Conservation (phyloP, 2,888 invertebrate genomes). For the Meiosimyza decipiens region DNA sequence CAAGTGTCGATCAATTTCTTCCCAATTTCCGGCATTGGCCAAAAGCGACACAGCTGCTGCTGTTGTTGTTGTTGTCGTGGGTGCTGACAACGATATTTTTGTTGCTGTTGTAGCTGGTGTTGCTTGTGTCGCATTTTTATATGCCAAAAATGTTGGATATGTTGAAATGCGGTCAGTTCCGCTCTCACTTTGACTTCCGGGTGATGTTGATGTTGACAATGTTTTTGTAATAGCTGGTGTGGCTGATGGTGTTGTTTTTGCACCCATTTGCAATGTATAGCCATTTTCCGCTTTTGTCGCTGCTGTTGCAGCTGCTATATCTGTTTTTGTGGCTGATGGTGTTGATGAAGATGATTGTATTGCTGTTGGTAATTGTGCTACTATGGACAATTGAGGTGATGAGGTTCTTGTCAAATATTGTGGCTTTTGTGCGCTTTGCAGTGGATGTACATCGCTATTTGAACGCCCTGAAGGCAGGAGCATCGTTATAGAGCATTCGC, state of each 20-base stretch:
- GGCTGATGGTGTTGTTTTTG: constrained; percentile 16
- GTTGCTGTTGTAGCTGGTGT: constrained; percentile 32
- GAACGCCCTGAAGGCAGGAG: constrained; percentile 67
- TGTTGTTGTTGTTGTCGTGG: constrained; percentile 44
- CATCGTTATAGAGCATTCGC: constrained; percentile 65
- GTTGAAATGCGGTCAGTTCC: constrained; percentile 44
- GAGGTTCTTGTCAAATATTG: constrained; percentile 56
- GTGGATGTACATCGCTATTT: constrained; percentile 62
- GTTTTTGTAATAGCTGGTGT: constrained; percentile 26
- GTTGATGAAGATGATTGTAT: constrained; percentile 28
- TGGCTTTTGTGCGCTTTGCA: constrained; percentile 52
- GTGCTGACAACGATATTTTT: constrained; percentile 36
- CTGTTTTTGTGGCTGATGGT: constrained; percentile 30
- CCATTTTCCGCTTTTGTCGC: constrained; percentile 27
- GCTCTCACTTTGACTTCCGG: constrained; percentile 55
- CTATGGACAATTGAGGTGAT: constrained; percentile 53
- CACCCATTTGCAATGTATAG: constrained; percentile 43
- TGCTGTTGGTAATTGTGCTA: neutral
- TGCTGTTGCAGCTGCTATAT: constrained; percentile 19
- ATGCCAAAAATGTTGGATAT: constrained; percentile 24
- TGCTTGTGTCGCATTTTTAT: constrained; percentile 7
- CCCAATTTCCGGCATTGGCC: constrained; percentile 55
- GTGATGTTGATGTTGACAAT: constrained; percentile 38
- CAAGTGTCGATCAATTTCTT: constrained; percentile 65
- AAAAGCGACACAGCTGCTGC: constrained; percentile 47